Conservation (phyloP, 2,113 vertebrate genomes). For the Oreochromis niloticus region DNA sequence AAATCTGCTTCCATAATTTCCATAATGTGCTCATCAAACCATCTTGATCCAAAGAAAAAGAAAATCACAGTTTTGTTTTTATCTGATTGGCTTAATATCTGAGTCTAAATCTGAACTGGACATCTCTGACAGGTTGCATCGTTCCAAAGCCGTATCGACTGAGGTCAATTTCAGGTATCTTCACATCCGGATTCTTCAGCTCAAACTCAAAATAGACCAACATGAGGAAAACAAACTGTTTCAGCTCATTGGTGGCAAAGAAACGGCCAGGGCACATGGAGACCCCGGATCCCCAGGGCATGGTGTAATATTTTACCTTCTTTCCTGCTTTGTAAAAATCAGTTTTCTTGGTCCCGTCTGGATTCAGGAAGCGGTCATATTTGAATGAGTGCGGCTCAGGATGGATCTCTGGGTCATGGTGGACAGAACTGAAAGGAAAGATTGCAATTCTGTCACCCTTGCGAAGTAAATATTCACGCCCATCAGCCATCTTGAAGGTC, state of each 20-base stretch:
- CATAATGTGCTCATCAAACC: not conserved
- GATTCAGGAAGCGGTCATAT: too few relatives aligned
- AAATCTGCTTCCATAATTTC: not conserved
- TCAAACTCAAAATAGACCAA: slow-evolving; percentile 84
- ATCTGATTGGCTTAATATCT: slow-evolving; percentile 6
- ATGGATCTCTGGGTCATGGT: too few relatives aligned
- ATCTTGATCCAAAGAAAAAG: not conserved
- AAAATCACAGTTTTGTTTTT: not conserved
- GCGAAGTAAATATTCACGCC: too few relatives aligned
- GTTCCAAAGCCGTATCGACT: slow-evolving; percentile 84
- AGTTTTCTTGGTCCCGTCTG: too few relatives aligned
- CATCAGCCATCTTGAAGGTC: too few relatives aligned
- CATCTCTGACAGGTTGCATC: slow-evolving; percentile 74
- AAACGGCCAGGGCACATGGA: slow-evolving; percentile 87
- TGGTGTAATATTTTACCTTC: too few relatives aligned
- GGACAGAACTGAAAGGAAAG: too few relatives aligned
- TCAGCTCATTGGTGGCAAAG: slow-evolving; percentile 85
- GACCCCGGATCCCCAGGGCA: slow-evolving; percentile 88
- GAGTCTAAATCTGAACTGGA: slow-evolving; percentile 79
- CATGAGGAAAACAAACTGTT: slow-evolving; percentile 86
- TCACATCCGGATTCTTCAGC: slow-evolving; percentile 68
- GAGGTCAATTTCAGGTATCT: slow-evolving; percentile 72
- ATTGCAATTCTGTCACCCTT: too few relatives aligned
- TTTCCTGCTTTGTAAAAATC: too few relatives aligned
- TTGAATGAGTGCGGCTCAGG: too few relatives aligned